Conservation (phyloP, 2,888 invertebrate genomes). For the Iselma pallidipennis region DNA sequence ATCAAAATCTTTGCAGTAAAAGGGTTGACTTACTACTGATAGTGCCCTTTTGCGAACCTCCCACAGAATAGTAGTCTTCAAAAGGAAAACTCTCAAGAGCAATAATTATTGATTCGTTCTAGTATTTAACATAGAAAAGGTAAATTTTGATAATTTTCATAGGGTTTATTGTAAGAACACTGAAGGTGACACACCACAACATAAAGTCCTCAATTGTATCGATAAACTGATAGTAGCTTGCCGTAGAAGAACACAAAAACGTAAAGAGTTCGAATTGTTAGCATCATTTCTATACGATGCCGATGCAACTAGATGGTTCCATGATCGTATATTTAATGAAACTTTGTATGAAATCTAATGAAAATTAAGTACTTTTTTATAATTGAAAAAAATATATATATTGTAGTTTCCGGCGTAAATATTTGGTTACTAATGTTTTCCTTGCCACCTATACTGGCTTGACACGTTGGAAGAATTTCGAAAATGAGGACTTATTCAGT, state of each 20-base stretch:
- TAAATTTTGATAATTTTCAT: too few species aligned
- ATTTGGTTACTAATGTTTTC: slow-evolving; percentile 63
- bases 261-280: slow-evolving; percentile 12
- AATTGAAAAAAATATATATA: not conserved
- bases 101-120: too few species aligned
- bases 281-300: slow-evolving; percentile 45
- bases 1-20: too few species aligned
- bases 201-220: slow-evolving; percentile 29
- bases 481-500: slow-evolving; percentile 25
- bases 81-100: too few species aligned
- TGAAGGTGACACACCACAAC: slow-evolving; percentile 32
- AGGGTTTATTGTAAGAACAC: slow-evolving; percentile 66
- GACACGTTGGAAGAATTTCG: slow-evolving; percentile 73
- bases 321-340: slow-evolving; percentile 33
- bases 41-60: too few species aligned
- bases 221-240: slow-evolving; percentile 1
- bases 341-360: slow-evolving; percentile 23
- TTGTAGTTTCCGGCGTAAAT: slow-evolving; percentile 26
- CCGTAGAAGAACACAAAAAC: not conserved
- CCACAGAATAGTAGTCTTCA: too few species aligned
- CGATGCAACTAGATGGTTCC: slow-evolving; percentile 46
- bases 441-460: slow-evolving; percentile 88
- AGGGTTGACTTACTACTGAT: too few species aligned
- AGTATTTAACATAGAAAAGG: slow-evolving; percentile 15
- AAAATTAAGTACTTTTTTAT: not conserved